phyloP scores from a whole-genome alignment of 2,797 vertebrate genomes.

The Crocidura indochinensis region DNA sequence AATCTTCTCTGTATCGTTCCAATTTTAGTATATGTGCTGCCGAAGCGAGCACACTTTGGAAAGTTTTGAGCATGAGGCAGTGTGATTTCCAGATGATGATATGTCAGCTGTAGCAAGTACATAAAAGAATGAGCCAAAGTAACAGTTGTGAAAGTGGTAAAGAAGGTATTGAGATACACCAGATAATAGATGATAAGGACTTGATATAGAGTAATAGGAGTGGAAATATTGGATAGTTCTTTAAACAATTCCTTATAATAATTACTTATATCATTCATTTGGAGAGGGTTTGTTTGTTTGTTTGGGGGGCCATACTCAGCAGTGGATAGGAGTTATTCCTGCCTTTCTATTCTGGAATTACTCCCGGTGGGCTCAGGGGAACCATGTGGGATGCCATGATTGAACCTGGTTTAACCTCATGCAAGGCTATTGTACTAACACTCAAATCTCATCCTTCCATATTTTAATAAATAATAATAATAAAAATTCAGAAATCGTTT shows the following conservation, averaged over 20 bases:
- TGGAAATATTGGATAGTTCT: not conserved
- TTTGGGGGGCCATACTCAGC: too few relatives aligned
- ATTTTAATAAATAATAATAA: conserved; percentile 6
- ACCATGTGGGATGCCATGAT: too few relatives aligned
- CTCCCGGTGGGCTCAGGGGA: too few relatives aligned
- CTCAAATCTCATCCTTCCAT: not conserved
- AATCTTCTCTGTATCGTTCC: too few relatives aligned
- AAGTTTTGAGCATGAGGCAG: not conserved
- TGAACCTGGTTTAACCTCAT: too few relatives aligned
- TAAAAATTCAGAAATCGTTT: conserved; percentile 53
- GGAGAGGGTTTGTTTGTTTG: too few relatives aligned
- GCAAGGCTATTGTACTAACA: too few relatives aligned
- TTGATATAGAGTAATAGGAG: not conserved
- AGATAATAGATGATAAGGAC: not conserved
- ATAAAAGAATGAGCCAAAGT: conserved; percentile 27
- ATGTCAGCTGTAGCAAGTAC: not conserved
- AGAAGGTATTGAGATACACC: not conserved
- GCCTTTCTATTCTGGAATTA: too few relatives aligned
- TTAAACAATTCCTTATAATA: not conserved
- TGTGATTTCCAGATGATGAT: not conserved
- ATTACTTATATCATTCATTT: too few relatives aligned
- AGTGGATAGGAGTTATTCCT: too few relatives aligned
- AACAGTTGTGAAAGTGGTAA: not conserved
- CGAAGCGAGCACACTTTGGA: too few relatives aligned
- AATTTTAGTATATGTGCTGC: too few relatives aligned